Percentiles rank a stretch among this genome's conserved stretches.
Evolutionary conservation across 2,888 invertebrate species (phyloP).

Genomic region (Morpho helenor): DNA sequence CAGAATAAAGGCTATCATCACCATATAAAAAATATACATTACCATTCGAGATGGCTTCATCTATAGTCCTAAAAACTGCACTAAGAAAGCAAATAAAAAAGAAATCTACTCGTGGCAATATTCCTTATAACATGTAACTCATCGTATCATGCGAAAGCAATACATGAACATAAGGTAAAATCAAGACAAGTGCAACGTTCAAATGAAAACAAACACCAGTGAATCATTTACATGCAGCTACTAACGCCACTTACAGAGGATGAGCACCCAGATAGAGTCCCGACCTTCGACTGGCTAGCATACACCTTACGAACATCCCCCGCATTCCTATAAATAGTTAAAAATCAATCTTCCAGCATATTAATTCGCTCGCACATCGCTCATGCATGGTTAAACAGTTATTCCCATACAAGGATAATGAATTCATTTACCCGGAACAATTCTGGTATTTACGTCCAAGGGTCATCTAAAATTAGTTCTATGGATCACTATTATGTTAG

Average conservation of each 20-base stretch:
- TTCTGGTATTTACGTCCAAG: slow-evolving; percentile 75
- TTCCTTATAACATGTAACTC: not conserved
- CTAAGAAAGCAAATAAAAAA: too few relatives aligned
- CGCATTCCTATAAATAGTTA: slow-evolving; percentile 77
- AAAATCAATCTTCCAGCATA: slow-evolving; percentile 68
- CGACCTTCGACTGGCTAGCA: slow-evolving; percentile 81
- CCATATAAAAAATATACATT: too few relatives aligned
- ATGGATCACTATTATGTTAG: slow-evolving; percentile 8
- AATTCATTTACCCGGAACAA: slow-evolving; percentile 73
- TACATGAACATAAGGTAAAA: not conserved
- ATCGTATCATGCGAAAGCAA: not conserved
- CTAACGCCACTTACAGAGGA: slow-evolving; percentile 80
- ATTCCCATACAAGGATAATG: slow-evolving; percentile 46
- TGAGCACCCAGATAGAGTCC: slow-evolving; percentile 83
- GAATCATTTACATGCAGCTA: slow-evolving; percentile 21
- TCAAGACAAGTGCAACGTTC: not conserved
- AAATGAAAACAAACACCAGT: slow-evolving; percentile 1
- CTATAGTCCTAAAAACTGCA: too few relatives aligned
- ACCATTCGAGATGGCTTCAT: too few relatives aligned
- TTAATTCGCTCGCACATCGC: slow-evolving; percentile 49
- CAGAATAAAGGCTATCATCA: too few relatives aligned
- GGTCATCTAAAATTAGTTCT: slow-evolving; percentile 52
- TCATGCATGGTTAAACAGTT: slow-evolving; percentile 63
- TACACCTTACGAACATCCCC: slow-evolving; percentile 73
- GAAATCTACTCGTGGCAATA: too few relatives aligned